phyloP scores from a whole-genome alignment of 1,140 invertebrate species.

The Platorchestia sp. region DNA sequence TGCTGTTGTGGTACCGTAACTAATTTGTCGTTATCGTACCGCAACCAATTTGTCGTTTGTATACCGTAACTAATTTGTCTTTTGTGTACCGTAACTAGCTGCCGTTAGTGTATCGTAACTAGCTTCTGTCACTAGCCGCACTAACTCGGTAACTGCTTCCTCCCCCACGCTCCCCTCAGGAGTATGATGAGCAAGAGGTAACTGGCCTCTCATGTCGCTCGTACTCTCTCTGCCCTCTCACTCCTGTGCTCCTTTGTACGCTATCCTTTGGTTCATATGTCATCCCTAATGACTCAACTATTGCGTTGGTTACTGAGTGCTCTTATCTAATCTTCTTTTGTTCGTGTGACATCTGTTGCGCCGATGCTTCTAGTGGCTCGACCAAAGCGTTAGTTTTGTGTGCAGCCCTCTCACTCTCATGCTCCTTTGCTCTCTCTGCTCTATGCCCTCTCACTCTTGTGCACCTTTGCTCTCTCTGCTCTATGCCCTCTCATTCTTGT shows the following conservation, averaged over 20 bases:
- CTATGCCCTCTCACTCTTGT: too few species aligned
- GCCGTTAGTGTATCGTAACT: neutral
- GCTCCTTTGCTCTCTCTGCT: neutral
- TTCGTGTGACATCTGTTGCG: neutral
- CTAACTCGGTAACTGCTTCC: neutral
- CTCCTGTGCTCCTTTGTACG: neutral
- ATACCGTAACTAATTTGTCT: neutral
- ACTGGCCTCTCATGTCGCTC: neutral
- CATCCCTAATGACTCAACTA: too few species aligned
- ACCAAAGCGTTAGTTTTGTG: neutral
- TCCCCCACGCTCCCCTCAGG: constrained; percentile 3
- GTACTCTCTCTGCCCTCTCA: neutral
- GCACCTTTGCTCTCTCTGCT: neutral
- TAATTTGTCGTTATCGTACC: too few species aligned
- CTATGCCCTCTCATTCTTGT: too few species aligned
- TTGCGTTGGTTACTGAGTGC: too few species aligned
- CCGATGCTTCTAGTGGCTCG: neutral
- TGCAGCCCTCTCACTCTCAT: too few species aligned
- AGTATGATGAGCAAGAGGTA: constrained; percentile 18
- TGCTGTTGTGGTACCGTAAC: too few species aligned
- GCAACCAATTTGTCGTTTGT: too few species aligned
- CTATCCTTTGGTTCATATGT: neutral
- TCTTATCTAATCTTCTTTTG: neutral
- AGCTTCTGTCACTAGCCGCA: neutral
- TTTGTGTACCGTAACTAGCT: neutral